Percentiles rank a stretch among this genome's conserved stretches.
Conservation (phyloP, 2,888 invertebrate species). For the Hemaris fuciformis region DNA sequence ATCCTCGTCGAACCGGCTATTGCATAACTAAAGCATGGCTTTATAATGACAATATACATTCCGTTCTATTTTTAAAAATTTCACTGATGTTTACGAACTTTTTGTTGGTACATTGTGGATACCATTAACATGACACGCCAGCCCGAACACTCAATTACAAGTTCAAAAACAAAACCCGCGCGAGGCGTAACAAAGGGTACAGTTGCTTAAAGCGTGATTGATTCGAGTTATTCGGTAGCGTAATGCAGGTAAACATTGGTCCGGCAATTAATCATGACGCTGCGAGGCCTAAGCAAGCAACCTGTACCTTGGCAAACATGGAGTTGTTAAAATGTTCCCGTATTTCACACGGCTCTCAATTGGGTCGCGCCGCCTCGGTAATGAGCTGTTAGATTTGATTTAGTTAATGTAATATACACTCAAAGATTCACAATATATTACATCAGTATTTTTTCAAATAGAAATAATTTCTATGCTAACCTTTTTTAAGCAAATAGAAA, state of each 20-base stretch:
- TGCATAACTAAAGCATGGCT: no score
- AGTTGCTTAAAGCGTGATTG: constrained; percentile 43
- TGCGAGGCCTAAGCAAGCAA: constrained; percentile 32
- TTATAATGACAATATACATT: no score
- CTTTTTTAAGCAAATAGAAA: no score
- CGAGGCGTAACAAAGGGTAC: constrained; percentile 1
- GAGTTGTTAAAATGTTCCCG: not conserved
- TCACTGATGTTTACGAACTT: not conserved
- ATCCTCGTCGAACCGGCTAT: no score
- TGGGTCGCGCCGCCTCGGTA: not conserved
- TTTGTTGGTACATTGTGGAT: not conserved
- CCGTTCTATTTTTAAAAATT: not conserved
- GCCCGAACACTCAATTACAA: not conserved
- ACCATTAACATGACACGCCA: not conserved
- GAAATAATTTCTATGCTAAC: no score
- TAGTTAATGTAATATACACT: not conserved
- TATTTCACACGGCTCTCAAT: constrained; percentile 5
- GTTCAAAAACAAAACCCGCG: not conserved
- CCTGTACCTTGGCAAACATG: constrained; percentile 13
- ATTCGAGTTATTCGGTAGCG: constrained; percentile 36
- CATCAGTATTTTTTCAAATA: no score
- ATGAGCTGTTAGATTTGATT: not conserved
- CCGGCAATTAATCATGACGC: constrained; percentile 34
- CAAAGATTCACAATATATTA: no score
- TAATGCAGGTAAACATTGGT: constrained; percentile 33